A percentile compares a stretch with the other conserved stretches of the same genome.
Conservation (phyloP, 2,888 invertebrate genomes). For the Andrena praecox region DNA sequence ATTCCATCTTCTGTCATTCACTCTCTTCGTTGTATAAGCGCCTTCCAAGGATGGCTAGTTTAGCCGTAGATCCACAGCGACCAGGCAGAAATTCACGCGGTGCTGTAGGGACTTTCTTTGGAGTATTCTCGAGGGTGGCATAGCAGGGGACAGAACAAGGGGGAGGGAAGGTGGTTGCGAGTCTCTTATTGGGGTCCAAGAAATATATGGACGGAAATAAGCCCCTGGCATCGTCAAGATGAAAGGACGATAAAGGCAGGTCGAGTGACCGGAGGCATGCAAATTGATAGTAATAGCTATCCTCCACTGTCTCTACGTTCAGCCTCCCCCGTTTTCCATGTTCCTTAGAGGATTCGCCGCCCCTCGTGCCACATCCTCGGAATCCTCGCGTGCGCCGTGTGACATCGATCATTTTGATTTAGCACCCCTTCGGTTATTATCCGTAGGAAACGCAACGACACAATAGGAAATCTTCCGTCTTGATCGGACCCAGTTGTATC, state of each 20-base stretch:
- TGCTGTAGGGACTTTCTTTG: constrained; percentile 42
- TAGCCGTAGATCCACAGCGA: background rate
- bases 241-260: constrained; percentile 76
- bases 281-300: constrained; percentile 78
- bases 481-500: constrained; percentile 41
- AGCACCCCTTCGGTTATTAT: constrained; percentile 68
- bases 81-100: constrained; percentile 22
- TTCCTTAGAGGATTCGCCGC: constrained; percentile 65
- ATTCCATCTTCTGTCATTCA: too few species aligned
- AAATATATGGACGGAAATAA: constrained; percentile 76
- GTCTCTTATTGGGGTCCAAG: constrained; percentile 71
- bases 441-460: constrained; percentile 61
- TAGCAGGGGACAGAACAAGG: constrained; percentile 38
- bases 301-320: constrained; percentile 65
- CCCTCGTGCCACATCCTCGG: constrained; percentile 54
- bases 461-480: constrained; percentile 52
- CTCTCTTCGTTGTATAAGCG: too few species aligned
- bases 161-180: constrained; percentile 43
- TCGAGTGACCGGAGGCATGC: constrained; percentile 78
- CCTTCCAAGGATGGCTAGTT: background rate
- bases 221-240: constrained; percentile 73
- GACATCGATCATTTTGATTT: constrained; percentile 75
- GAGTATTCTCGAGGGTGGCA: constrained; percentile 48
- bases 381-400: constrained; percentile 70
- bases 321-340: constrained; percentile 49